Evolutionary conservation across 2,888 invertebrate species (phyloP).

Genomic region (Ochropleura leucogaster): DNA sequence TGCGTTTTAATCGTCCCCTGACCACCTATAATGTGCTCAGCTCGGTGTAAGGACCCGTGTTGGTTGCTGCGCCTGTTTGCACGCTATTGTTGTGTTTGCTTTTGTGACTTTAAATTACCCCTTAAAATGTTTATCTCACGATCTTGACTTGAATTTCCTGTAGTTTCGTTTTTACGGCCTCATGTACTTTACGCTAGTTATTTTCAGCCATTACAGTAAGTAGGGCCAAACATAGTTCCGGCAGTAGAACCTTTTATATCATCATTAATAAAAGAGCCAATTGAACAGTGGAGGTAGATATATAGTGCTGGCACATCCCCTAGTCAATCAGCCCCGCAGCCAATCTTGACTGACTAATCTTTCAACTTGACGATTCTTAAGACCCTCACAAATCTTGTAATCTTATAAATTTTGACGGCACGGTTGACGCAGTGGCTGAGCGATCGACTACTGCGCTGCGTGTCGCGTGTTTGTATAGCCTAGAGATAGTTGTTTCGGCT

Average conservation of each 20-base stretch:
- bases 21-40: constrained; percentile 57
- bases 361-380: neutral
- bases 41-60: constrained; percentile 40
- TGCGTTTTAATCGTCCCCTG: constrained; percentile 73
- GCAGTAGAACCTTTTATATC: neutral
- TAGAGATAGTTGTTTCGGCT: no score
- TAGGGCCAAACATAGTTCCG: neutral
- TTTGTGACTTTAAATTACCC: constrained; percentile 17
- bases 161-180: no score
- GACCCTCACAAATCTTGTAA: neutral
- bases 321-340: neutral
- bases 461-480: no score
- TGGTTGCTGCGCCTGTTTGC: constrained; percentile 43
- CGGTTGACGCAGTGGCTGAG: no score
- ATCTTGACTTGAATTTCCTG: constrained; percentile 18
- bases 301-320: neutral
- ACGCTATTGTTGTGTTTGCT: constrained; percentile 36
- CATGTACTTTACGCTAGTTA: neutral
- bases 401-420: neutral
- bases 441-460: no score
- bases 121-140: constrained; percentile 8
- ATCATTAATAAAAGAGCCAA: neutral
- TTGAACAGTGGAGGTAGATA: neutral
- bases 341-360: neutral
- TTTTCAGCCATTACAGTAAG: neutral